Evolutionary conservation across 2,113 vertebrate genomes (phyloP), one percentile per base, ranked within the genome.

Genomic region (Helogale parvula): DNA sequence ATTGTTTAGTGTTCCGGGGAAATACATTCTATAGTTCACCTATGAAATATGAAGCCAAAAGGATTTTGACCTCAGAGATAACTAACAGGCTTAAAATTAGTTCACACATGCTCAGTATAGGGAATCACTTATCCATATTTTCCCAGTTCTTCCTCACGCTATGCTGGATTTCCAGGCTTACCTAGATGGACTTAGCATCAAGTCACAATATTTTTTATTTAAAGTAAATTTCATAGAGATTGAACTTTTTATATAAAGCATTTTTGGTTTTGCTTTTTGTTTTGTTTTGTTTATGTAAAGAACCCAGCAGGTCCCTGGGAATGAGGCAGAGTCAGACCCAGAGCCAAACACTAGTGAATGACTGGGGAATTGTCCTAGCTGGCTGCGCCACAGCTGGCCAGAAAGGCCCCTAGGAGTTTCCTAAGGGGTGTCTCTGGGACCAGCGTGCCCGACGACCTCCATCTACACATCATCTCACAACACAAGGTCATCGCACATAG

Each of bases 381-480:
- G 68, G 14, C 81, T 0, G 19, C 92, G n/a, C 81, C 41, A 35
- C 69, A 68, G 47, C n/a, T 83, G 87, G 45, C 38, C 83, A 87
- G 71, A 79, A 93, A 11, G 69, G 54, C 11, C 76, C 96, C 66
- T 29, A 71, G 33, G 82, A 96, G 65, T n/a, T 72, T 57, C 80
- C 60, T 4, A 63, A 79, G 94, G 85, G 47, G 79, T 76, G 76
- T 83, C 85, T 95, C 66, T 94, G 90, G 80, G 88, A 57, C 27
- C 19, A 86, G 25, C 17, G 41, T 1, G 68, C 93, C 95, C 5
- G 60, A 65, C n/a, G 97, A 95, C 76, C 83, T 98, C 95, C 63
- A 92, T 90, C 95, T 96, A 77, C 33, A 97, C 45, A 35, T 45
- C 41, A 41, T 41, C 10, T 9, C 35, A 5, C 0, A 84, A 79